Percentiles rank a stretch among this genome's conserved stretches.
Conservation (phyloP, 2,113 vertebrate species). For the Poicephalus gulielmi region DNA sequence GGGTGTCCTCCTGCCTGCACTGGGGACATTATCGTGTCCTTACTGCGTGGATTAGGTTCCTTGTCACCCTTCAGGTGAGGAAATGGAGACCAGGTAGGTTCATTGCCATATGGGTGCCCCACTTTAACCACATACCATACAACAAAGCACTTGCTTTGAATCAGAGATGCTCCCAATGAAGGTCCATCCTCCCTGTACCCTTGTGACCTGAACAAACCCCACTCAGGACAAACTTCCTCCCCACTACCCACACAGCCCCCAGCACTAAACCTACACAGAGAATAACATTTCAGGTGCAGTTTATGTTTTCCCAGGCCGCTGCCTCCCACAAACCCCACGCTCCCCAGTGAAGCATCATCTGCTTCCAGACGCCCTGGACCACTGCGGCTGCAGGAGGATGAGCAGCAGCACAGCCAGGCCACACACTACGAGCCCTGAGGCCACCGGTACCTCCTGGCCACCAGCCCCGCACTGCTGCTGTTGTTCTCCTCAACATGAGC, state of each 20-base stretch:
- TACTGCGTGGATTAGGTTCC: accelerated
- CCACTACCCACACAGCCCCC: background rate
- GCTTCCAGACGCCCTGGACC: background rate
- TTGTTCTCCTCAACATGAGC: background rate
- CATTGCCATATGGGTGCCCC: accelerated
- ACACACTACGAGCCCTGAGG: background rate
- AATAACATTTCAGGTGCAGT: background rate
- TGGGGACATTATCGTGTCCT: accelerated
- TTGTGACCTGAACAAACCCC: background rate
- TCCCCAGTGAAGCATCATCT: background rate
- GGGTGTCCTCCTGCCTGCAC: accelerated
- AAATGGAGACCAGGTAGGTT: background rate
- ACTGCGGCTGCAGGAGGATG: background rate
- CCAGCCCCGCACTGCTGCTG: background rate
- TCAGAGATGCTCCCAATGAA: background rate
- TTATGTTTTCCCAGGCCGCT: accelerated
- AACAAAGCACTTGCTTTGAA: accelerated
- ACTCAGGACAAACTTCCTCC: background rate
- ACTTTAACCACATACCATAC: accelerated
- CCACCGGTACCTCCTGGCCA: background rate
- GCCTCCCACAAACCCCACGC: background rate
- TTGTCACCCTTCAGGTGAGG: background rate
- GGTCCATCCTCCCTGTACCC: background rate
- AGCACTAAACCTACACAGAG: background rate
- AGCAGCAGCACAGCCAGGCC: background rate